phyloP scores from a whole-genome alignment of 2,113 vertebrate genomes.

The Sigmodon hispidus region DNA sequence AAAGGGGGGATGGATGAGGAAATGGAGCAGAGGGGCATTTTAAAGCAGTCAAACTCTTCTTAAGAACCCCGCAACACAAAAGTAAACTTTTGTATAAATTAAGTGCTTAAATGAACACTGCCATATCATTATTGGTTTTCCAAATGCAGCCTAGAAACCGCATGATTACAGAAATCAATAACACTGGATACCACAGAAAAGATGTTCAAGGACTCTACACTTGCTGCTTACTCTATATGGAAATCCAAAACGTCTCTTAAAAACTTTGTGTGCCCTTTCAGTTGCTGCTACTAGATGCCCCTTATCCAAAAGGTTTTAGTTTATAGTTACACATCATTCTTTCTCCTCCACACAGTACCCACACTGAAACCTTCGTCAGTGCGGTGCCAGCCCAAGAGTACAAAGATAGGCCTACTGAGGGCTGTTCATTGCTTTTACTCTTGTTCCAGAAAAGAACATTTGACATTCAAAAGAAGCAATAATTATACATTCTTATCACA shows the following conservation, averaged over 20 bases:
- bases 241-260: background rate
- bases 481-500: background rate
- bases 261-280: background rate
- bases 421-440: background rate
- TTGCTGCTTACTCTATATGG: background rate
- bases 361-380: background rate
- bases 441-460: background rate
- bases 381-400: background rate
- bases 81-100: background rate
- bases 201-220: background rate
- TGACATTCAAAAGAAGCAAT: background rate
- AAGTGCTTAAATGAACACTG: background rate
- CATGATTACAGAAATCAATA: background rate
- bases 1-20: background rate
- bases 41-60: background rate
- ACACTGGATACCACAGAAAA: background rate
- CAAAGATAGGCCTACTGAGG: background rate
- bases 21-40: background rate
- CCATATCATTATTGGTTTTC: background rate
- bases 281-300: no score
- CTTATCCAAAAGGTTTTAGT: background rate
- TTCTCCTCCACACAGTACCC: background rate
- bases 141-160: background rate
- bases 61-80: background rate
- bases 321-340: background rate